Conservation (phyloP, 1,140 invertebrate genomes). For the Dendroctonus ponderosae region DNA sequence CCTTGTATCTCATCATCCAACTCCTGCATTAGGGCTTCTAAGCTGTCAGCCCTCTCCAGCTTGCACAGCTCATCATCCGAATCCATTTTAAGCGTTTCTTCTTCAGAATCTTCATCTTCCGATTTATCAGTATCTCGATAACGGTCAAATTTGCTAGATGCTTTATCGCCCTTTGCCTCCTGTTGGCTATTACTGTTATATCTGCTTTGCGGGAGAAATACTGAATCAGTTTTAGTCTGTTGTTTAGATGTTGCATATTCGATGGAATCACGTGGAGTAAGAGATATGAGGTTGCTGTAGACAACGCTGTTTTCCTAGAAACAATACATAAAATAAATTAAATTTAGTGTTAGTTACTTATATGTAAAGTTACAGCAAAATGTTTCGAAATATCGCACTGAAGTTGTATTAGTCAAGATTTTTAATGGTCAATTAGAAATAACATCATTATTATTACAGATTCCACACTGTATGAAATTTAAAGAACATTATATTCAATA, state of each 20-base stretch:
- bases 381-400: too few relatives aligned
- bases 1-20: conserved; percentile 49
- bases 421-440: too few relatives aligned
- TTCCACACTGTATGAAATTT: too few relatives aligned
- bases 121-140: conserved; percentile 48
- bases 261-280: conserved; percentile 33
- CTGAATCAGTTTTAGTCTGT: conserved; percentile 26
- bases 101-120: conserved; percentile 47
- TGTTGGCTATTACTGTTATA: conserved; percentile 31
- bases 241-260: conserved; percentile 15
- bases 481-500: too few relatives aligned
- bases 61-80: conserved; percentile 29
- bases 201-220: conserved; percentile 43
- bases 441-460: too few relatives aligned
- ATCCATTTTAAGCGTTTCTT: conserved; percentile 31
- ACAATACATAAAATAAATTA: too few relatives aligned
- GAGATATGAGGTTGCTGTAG: conserved; percentile 37
- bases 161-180: conserved; percentile 31
- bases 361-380: too few relatives aligned
- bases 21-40: conserved; percentile 50
- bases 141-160: conserved; percentile 47
- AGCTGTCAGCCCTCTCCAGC: conserved; percentile 42
- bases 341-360: too few relatives aligned
- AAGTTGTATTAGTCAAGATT: too few relatives aligned
- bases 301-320: conserved; percentile 8